Evolutionary conservation across 1,140 invertebrate species (phyloP), one percentile per base, ranked within the genome.

Genomic region (Nylanderia fulva): DNA sequence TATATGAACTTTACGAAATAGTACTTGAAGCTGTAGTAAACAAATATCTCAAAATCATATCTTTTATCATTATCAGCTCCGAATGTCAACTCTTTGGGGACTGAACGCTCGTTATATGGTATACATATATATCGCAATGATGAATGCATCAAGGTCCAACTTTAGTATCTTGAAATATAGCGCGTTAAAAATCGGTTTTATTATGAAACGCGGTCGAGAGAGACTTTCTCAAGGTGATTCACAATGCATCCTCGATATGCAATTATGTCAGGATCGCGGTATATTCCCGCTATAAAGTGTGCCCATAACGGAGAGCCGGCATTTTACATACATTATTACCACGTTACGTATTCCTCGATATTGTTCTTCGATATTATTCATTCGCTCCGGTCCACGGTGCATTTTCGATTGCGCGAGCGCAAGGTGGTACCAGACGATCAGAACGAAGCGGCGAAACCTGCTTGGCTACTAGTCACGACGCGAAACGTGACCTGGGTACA

Each of bases 401-500:
- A 64, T 76, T 64, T 84, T 64, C 56, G 69, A 45, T 52, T 52
- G 39, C 45, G 45, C 48, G 54, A 72, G 48, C 48, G 61, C 36
- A 33, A 69, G 33, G 27, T 48, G 24, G 61, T 75, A 68, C 21
- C 85, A 76, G 61, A 75, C 15, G 52, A 15, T 39, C 54, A 15
- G 58, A 74, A 76, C 52, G 69, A 61, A 45, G 87, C 48, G 64
- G 74, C 61, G 66, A 76, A 89, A 83, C 61, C 74, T 79, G 87
- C 52, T 58, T 39, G 56, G 61, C 45, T 68, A 56, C 52, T 63
- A 72, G 84, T 79, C 68, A 80, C 85, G 72, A 63, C 61, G 58
- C 63, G 27, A 54, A 76, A 91, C 90, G 90, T 91, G 90, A 91
- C 85, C 66, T 58, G 90, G 11, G 48, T 90, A 48, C 61, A 69